These are phyloP conservation scores for Reticulitermes speratus DNA, from an alignment of 1,140 invertebrate genomes.

Conservation along the genomic window DNA sequence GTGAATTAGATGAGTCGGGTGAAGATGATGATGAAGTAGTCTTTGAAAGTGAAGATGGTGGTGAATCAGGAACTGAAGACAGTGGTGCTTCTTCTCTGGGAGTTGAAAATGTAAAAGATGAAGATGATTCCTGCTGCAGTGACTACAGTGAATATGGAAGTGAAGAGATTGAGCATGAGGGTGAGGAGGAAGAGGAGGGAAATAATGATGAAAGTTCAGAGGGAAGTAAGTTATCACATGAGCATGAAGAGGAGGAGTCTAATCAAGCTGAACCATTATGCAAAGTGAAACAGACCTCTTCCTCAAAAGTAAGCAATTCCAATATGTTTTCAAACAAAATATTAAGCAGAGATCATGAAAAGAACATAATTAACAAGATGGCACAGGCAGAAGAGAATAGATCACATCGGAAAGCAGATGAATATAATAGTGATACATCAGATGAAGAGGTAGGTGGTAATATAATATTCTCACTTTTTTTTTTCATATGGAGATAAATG, in stretches of 20 bases:
- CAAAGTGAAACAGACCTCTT: constrained; percentile 28
- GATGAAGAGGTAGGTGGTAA: constrained; percentile 72
- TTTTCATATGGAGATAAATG: neutral
- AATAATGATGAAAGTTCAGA: constrained; percentile 37
- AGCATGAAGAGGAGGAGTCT: constrained; percentile 38
- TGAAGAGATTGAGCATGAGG: constrained; percentile 27
- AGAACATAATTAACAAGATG: neutral
- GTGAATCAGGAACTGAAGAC: constrained; percentile 30
- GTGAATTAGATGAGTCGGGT: constrained; percentile 35
- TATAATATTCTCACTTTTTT: neutral
- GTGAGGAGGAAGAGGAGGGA: neutral
- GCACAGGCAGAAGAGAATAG: neutral
- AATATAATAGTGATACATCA: constrained; percentile 77
- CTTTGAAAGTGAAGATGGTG: neutral
- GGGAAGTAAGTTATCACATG: constrained; percentile 34
- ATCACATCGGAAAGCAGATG: constrained; percentile 41
- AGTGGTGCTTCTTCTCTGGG: constrained; percentile 33
- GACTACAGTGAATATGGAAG: constrained; percentile 34
- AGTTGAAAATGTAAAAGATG: constrained; percentile 41
- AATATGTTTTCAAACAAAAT: neutral
- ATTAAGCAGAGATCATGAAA: neutral
- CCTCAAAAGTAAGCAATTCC: neutral
- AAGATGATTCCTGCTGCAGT: constrained; percentile 37
- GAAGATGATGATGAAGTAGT: constrained; percentile 31
- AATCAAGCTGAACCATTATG: constrained; percentile 27